Evolutionary conservation across 1,140 invertebrate genomes (phyloP).

Genomic region (Pseudomyrmex flavicornis): DNA sequence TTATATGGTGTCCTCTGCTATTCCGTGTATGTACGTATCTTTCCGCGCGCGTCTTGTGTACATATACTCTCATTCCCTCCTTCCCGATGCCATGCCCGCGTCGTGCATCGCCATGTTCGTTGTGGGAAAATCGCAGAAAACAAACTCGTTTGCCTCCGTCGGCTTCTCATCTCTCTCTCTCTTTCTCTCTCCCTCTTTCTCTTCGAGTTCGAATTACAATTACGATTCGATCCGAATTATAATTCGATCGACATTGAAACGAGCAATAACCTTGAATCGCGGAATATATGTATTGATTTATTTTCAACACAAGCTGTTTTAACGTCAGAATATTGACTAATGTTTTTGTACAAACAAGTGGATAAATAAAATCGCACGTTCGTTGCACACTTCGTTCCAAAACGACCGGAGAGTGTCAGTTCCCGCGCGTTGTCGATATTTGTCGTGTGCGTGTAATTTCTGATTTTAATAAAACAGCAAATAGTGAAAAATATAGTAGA

Average conservation of each 20-base stretch:
- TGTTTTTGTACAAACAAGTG: no score
- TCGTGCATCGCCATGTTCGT: slow-evolving; percentile 80
- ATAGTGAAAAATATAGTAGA: no score
- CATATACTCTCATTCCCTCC: slow-evolving; percentile 27
- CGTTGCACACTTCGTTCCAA: no score
- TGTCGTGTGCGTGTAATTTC: no score
- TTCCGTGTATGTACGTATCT: slow-evolving; percentile 78
- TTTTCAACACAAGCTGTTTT: no score
- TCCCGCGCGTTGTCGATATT: no score
- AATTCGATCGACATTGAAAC: neutral
- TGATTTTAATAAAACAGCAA: no score
- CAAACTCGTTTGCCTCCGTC: slow-evolving; percentile 81
- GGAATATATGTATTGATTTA: no score
- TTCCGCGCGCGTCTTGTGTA: slow-evolving; percentile 66
- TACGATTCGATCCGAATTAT: slow-evolving; percentile 39
- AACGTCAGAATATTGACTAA: no score
- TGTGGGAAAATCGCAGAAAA: slow-evolving; percentile 84
- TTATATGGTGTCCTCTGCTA: slow-evolving; percentile 83
- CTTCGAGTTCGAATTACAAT: no score
- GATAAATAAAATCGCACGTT: no score
- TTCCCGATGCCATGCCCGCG: slow-evolving; percentile 62
- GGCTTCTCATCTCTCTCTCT: slow-evolving; percentile 20
- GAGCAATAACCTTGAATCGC: neutral
- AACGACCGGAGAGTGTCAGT: no score
- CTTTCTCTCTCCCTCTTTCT: slow-evolving; percentile 28